Conservation (phyloP, 2,888 invertebrate species). For the Malthinus seriepunctatus region DNA sequence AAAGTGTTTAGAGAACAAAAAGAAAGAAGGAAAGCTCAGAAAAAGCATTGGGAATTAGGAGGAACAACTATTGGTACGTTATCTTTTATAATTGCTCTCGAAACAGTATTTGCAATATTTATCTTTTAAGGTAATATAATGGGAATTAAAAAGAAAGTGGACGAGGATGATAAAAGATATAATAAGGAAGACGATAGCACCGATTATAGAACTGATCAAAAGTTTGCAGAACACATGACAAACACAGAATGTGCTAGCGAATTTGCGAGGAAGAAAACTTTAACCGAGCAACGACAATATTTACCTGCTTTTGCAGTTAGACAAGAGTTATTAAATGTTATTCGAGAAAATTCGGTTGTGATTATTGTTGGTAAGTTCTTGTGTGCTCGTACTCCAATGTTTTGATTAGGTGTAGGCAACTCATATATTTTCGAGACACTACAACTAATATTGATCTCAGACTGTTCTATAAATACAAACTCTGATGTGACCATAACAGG, state of each 20-base stretch:
- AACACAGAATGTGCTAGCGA: slow-evolving; percentile 74
- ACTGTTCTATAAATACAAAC: too few species aligned
- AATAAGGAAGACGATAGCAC: slow-evolving; percentile 72
- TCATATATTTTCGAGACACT: too few species aligned
- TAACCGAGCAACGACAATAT: slow-evolving; percentile 85
- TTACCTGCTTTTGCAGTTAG: slow-evolving; percentile 95
- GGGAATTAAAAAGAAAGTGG: slow-evolving; percentile 86
- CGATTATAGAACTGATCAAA: slow-evolving; percentile 91
- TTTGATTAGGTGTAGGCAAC: too few species aligned
- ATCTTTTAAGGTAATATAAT: slow-evolving; percentile 78
- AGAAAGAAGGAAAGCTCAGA: slow-evolving; percentile 94
- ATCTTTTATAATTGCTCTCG: too few species aligned
- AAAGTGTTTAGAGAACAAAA: slow-evolving; percentile 93
- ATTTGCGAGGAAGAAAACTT: slow-evolving; percentile 84
- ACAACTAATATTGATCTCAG: too few species aligned
- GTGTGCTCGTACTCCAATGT: too few species aligned
- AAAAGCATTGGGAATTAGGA: slow-evolving; percentile 98
- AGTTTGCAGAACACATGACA: slow-evolving; percentile 94
- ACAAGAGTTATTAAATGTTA: slow-evolving; percentile 88
- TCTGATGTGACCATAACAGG: too few species aligned
- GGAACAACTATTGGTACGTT: slow-evolving; percentile 84
- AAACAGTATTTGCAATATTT: neutral
- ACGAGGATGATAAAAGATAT: slow-evolving; percentile 70
- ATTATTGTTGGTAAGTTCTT: slow-evolving; percentile 79
- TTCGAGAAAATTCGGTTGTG: slow-evolving; percentile 90